A percentile compares a stretch with the other conserved stretches of the same genome.
These are phyloP conservation scores for Venturia canescens DNA, from an alignment of 1,140 invertebrate genomes.

Conservation along the genomic window DNA sequence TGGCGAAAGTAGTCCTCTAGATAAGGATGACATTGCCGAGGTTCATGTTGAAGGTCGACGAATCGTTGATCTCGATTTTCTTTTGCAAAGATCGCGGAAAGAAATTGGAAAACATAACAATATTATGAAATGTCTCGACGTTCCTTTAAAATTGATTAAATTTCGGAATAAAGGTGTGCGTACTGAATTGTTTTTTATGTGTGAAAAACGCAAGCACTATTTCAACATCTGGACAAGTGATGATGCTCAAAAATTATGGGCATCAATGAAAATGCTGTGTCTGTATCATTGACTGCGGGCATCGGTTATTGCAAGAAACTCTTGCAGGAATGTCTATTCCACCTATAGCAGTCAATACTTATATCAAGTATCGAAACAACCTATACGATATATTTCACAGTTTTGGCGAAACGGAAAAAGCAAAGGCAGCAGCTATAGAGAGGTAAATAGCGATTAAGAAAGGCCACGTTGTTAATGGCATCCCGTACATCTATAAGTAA, in stretches of 20 bases:
- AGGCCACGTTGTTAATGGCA: conserved; percentile 63
- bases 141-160: neutral
- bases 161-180: neutral
- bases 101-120: conserved; percentile 25
- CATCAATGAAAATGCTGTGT: conserved; percentile 49
- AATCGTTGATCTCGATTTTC: conserved; percentile 30
- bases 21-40: neutral
- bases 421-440: conserved; percentile 28
- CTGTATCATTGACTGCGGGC: conserved; percentile 52
- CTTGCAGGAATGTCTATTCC: conserved; percentile 55
- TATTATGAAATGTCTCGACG: neutral
- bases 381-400: conserved; percentile 48
- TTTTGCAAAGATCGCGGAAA: conserved; percentile 6
- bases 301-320: conserved; percentile 55
- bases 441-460: conserved; percentile 55
- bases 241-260: conserved; percentile 27
- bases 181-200: conserved; percentile 48
- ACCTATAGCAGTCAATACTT: conserved; percentile 52
- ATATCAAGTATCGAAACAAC: conserved; percentile 48
- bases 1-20: neutral
- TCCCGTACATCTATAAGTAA: conserved; percentile 65
- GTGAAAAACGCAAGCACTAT: conserved; percentile 49
- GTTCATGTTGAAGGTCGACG: conserved; percentile 14
- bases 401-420: conserved; percentile 29
- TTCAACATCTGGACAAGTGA: conserved; percentile 51